These are phyloP conservation scores for Spodoptera frugiperda DNA, from an alignment of 1,140 invertebrate species.

Conservation along the genomic window DNA sequence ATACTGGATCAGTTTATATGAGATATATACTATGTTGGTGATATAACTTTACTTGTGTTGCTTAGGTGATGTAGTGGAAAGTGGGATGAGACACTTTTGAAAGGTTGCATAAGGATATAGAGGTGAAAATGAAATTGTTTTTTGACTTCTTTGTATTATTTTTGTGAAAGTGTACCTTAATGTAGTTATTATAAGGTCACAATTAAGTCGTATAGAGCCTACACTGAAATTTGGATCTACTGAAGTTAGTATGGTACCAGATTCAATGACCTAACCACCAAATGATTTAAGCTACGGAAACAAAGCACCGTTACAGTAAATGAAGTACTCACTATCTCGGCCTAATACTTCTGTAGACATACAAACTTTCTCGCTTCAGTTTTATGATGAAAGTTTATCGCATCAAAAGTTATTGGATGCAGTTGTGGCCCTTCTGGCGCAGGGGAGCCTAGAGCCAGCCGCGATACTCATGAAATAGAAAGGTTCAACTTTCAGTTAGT, in stretches of 20 bases:
- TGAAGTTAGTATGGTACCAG: no score
- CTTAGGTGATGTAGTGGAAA: background rate
- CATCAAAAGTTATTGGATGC: slow-evolving; percentile 23
- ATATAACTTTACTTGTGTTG: background rate
- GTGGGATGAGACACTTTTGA: background rate
- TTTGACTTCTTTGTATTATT: no score
- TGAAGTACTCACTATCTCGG: background rate
- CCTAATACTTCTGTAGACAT: slow-evolving; percentile 1
- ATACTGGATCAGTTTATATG: slow-evolving; percentile 33
- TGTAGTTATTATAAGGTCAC: no score
- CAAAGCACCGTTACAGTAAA: background rate
- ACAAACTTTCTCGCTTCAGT: background rate
- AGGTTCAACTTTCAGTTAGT: no score
- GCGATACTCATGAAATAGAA: background rate
- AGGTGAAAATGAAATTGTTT: background rate
- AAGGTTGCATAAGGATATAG: background rate
- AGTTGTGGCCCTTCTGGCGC: background rate
- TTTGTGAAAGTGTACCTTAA: no score
- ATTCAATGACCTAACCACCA: no score
- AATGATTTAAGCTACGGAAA: no score
- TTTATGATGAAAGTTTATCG: slow-evolving; percentile 27
- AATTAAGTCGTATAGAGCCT: no score
- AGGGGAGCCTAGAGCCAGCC: background rate
- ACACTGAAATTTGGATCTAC: no score
- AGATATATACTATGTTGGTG: slow-evolving; percentile 1